These are phyloP conservation scores for Rattus rattus DNA, from an alignment of 2,113 vertebrate species.

Conservation along the genomic window DNA sequence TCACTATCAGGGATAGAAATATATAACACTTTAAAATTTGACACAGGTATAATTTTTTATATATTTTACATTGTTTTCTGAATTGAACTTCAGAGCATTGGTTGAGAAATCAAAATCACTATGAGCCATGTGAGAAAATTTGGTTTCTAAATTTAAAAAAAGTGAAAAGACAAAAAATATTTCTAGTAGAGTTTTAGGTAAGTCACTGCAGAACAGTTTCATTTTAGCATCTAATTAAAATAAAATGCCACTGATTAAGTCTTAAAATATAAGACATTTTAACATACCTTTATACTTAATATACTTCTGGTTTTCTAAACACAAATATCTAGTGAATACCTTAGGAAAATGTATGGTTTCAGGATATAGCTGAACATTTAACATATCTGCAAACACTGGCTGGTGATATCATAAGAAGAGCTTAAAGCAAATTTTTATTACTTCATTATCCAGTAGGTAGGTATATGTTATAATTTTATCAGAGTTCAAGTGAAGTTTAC, in stretches of 20 bases:
- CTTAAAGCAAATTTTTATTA: conserved; percentile 67
- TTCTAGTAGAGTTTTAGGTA: conserved; percentile 22
- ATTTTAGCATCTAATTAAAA: conserved; percentile 9
- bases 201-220: neutral
- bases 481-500: conserved; percentile 78
- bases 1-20: neutral
- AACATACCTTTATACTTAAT: neutral
- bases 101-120: conserved; percentile 21
- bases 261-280: conserved; percentile 53
- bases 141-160: conserved; percentile 28
- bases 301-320: neutral
- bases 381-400: conserved; percentile 37
- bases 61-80: conserved; percentile 20
- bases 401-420: conserved; percentile 34
- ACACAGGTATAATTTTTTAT: neutral
- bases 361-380: conserved; percentile 48
- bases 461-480: conserved; percentile 75
- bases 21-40: neutral
- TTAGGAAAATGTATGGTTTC: conserved; percentile 29
- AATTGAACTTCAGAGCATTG: neutral
- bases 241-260: neutral
- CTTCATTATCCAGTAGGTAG: conserved; percentile 61
- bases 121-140: neutral
- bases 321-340: neutral
- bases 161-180: conserved; percentile 32